Conservation (phyloP, 1,140 invertebrate species). For the Holotrichia oblita region DNA sequence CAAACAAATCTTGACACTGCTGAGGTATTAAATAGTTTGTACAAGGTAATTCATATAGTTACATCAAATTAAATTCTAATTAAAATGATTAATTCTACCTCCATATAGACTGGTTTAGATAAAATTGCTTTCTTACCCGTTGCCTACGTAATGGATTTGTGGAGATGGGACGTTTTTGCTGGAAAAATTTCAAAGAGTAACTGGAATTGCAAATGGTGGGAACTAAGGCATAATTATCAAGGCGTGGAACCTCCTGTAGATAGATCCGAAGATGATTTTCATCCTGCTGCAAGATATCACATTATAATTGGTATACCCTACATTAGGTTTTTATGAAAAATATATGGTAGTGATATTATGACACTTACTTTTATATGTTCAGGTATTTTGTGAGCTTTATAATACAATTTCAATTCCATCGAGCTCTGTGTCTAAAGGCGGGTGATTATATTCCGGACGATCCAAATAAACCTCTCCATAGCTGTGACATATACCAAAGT, state of each 20-base stretch:
- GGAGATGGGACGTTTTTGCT: slow-evolving; percentile 87
- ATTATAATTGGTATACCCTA: slow-evolving; percentile 86
- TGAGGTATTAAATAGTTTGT: slow-evolving; percentile 52
- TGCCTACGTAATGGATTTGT: slow-evolving; percentile 86
- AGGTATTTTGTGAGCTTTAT: slow-evolving; percentile 90
- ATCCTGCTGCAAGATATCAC: slow-evolving; percentile 87
- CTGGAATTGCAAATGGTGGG: slow-evolving; percentile 84
- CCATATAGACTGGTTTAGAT: slow-evolving; percentile 71
- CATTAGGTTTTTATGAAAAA: slow-evolving; percentile 69
- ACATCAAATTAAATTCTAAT: too few species aligned
- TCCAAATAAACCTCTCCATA: slow-evolving; percentile 72
- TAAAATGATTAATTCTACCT: neutral
- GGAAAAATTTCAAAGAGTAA: slow-evolving; percentile 74
- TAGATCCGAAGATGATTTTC: slow-evolving; percentile 82
- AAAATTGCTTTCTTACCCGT: slow-evolving; percentile 91
- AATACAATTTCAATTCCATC: slow-evolving; percentile 92
- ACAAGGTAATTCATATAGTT: slow-evolving; percentile 65
- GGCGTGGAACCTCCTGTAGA: slow-evolving; percentile 81
- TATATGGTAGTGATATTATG: neutral
- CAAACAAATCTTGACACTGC: slow-evolving; percentile 66
- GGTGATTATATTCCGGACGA: slow-evolving; percentile 79
- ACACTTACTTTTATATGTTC: slow-evolving; percentile 51
- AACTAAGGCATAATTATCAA: slow-evolving; percentile 76
- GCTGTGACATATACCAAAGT: slow-evolving; percentile 87
- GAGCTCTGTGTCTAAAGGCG: slow-evolving; percentile 81